These are phyloP conservation scores for Coranthus polyacanthus DNA, from an alignment of 2,797 vertebrate species.

Conservation along the genomic window DNA sequence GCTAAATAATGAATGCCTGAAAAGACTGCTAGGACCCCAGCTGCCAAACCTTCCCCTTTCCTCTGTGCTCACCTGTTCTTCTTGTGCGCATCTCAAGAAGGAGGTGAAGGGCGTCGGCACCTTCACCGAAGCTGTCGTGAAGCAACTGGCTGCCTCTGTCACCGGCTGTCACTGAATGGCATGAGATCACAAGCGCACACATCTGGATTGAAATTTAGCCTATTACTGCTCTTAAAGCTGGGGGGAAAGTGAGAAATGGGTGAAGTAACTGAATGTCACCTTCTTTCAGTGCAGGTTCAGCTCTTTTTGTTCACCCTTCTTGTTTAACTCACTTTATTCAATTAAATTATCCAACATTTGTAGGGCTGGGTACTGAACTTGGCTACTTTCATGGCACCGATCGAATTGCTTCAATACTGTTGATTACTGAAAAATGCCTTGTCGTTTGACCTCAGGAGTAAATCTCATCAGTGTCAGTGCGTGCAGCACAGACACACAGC, in stretches of 20 bases:
- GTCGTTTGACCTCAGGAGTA: no score
- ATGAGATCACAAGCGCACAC: conserved; percentile 49
- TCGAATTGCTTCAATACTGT: no score
- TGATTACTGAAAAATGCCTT: no score
- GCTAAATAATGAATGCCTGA: conserved; percentile 87
- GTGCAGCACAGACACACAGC: no score
- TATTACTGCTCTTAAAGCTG: no score
- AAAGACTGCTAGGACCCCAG: conserved; percentile 79
- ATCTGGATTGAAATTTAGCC: conserved; percentile 40
- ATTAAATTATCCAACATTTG: no score
- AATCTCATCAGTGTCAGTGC: no score
- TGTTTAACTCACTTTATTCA: no score
- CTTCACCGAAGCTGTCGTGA: conserved; percentile 27
- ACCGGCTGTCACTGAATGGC: conserved; percentile 37
- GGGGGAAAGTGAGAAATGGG: conserved; percentile 6
- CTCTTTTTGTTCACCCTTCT: neutral
- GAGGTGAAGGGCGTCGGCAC: conserved; percentile 44
- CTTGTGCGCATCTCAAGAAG: conserved; percentile 31
- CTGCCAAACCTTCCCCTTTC: conserved; percentile 69
- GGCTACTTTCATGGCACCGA: no score
- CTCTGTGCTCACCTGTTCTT: conserved; percentile 66
- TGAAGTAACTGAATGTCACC: conserved; percentile 4
- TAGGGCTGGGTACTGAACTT: no score
- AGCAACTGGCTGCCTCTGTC: conserved; percentile 50
- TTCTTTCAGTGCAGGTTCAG: neutral